Evolutionary conservation across 2,888 invertebrate genomes (phyloP), one percentile per base, ranked within the genome.

Genomic region (Ormyrus rosae): DNA sequence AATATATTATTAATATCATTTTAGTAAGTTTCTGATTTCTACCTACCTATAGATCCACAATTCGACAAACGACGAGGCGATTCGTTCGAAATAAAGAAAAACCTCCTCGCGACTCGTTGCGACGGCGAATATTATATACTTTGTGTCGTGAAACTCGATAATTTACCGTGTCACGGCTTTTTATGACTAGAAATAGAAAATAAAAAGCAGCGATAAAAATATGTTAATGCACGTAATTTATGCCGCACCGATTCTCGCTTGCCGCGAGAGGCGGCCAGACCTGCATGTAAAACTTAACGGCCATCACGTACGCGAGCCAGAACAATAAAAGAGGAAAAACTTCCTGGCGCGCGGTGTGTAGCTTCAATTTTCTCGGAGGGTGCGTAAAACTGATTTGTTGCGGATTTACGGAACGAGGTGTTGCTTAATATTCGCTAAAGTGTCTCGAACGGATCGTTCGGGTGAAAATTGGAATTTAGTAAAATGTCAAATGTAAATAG

Each of bases 251-350:
- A 73, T 79, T 51, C 51, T 63, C 19, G 13, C 56, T 55, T 56
- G 60, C 50, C 5, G 58, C 46, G 55, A 61, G 55, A 61, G 19
- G 19, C 19, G 19, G 19, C 19, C 19, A 1, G 78, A 68, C 73
- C 34, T 34, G 60, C 55, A 48, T 45, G 58, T 51, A 58, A 7
- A 58, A 50, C 63, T 70, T 70, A 56, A 64, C 56, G 55, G 69
- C 63, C 46, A 3, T 48, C 45, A 1, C 48, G 58, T 51, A 45
- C 46, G 58, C n/a, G 53, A 73, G 74, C 34, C 73, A 69, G 69
- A 51, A 74, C 73, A 64, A 74, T 69, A 73, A 80, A 74, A 74
- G 70, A 75, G 69, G 63, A 69, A 80, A 79, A 11, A 71, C 61
- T 68, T 76, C 68, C 65, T 65, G 3, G 34, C 34, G 64, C 56